Percentiles rank a stretch among this genome's conserved stretches.
Conservation (phyloP, 2,113 vertebrate species). For the Crotalus tigris region DNA sequence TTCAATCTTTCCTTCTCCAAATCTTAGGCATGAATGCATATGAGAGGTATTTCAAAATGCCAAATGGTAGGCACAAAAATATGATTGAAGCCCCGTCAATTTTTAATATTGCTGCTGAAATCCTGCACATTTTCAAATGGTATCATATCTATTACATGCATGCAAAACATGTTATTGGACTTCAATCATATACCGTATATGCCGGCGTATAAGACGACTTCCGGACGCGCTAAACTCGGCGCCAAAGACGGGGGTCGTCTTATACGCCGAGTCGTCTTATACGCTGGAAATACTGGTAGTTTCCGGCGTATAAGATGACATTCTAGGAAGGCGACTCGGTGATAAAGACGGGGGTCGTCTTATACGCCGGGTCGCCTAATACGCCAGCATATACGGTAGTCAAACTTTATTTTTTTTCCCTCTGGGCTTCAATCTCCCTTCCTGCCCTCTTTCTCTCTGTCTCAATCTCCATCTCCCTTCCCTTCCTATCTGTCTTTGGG, state of each 20-base stretch:
- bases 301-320: too few relatives aligned
- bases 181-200: background rate
- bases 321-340: too few relatives aligned
- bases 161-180: background rate
- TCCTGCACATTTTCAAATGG: background rate
- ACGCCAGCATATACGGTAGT: background rate
- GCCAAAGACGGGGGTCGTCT: too few relatives aligned
- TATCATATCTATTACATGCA: background rate
- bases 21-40: background rate
- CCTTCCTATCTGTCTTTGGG: background rate
- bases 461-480: too few relatives aligned
- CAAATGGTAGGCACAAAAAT: background rate
- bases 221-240: too few relatives aligned
- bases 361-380: too few relatives aligned
- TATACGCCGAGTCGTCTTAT: too few relatives aligned
- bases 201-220: too few relatives aligned
- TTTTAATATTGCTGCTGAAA: background rate
- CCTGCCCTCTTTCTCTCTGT: too few relatives aligned
- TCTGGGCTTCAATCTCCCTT: too few relatives aligned
- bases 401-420: background rate
- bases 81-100: background rate
- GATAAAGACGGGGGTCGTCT: too few relatives aligned
- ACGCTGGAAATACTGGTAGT: too few relatives aligned
- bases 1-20: background rate
- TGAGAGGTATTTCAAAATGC: background rate